Conservation (phyloP, 1,140 invertebrate species). For the Lanistes nyassanus region DNA sequence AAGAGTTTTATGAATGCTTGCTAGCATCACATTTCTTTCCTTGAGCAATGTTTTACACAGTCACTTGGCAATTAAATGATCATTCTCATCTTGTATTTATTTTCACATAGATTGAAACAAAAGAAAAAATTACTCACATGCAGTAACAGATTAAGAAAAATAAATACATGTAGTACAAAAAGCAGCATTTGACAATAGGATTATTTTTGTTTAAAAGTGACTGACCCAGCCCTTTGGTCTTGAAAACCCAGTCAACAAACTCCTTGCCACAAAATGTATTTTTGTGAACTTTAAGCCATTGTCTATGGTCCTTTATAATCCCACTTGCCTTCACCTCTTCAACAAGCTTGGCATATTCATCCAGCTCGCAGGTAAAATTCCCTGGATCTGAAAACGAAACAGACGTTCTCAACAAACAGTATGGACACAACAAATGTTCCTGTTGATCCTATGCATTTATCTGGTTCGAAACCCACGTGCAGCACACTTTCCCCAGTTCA, state of each 20-base stretch:
- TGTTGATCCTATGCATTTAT: no score
- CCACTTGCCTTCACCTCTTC: slow-evolving; percentile 57
- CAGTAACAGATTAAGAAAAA: no score
- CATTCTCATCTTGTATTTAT: no score
- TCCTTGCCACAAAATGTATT: slow-evolving; percentile 65
- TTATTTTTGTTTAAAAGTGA: not conserved
- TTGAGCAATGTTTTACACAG: no score
- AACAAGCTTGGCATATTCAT: slow-evolving; percentile 61
- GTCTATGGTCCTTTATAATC: slow-evolving; percentile 59
- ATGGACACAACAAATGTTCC: no score
- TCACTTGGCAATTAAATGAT: no score
- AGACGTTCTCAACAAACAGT: not conserved
- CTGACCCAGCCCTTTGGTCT: slow-evolving; percentile 61
- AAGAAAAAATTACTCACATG: not conserved
- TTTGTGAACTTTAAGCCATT: slow-evolving; percentile 52
- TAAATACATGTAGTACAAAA: no score
- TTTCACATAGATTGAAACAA: not conserved
- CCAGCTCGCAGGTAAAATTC: slow-evolving; percentile 57
- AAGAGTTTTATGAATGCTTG: no score
- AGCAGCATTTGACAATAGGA: not conserved
- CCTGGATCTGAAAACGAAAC: slow-evolving; percentile 1
- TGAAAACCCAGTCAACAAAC: slow-evolving; percentile 66
- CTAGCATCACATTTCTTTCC: no score
- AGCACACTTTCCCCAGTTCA: no score
- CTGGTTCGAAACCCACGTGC: no score